phyloP scores from a whole-genome alignment of 2,113 vertebrate genomes.

The Petrocephalus microphthalmus region DNA sequence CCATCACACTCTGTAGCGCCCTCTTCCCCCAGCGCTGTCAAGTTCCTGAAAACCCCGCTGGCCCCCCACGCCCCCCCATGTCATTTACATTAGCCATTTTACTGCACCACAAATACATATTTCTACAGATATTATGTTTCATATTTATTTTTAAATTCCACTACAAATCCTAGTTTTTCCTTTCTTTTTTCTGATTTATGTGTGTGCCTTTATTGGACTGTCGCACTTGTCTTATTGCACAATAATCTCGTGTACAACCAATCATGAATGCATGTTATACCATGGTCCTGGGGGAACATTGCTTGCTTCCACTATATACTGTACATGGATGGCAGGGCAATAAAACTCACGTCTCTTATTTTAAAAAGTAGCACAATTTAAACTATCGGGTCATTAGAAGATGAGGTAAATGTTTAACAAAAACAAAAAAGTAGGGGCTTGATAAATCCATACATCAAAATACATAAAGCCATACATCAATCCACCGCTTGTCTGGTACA shows the following conservation, averaged over 20 bases:
- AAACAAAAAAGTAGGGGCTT: neutral
- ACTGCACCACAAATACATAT: neutral
- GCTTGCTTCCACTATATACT: neutral
- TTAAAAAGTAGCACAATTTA: neutral
- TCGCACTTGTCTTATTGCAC: neutral
- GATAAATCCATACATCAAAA: neutral
- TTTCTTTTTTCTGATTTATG: neutral
- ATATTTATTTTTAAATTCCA: too few species aligned
- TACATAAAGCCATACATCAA: neutral
- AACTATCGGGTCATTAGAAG: neutral
- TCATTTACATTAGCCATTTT: neutral
- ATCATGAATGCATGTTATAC: neutral
- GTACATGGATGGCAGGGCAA: neutral
- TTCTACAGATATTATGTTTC: neutral
- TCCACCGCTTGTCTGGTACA: neutral
- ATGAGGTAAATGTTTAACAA: neutral
- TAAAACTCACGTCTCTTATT: neutral
- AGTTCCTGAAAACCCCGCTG: neutral
- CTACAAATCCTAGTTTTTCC: too few species aligned
- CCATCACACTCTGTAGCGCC: neutral
- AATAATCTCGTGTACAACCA: neutral
- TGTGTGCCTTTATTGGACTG: neutral
- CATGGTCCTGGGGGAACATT: neutral
- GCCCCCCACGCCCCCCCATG: neutral
- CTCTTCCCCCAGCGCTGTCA: neutral